Base-by-base conservation (phyloP, 2,888 invertebrate genomes). In the Rhagonycha lutea region DNA sequence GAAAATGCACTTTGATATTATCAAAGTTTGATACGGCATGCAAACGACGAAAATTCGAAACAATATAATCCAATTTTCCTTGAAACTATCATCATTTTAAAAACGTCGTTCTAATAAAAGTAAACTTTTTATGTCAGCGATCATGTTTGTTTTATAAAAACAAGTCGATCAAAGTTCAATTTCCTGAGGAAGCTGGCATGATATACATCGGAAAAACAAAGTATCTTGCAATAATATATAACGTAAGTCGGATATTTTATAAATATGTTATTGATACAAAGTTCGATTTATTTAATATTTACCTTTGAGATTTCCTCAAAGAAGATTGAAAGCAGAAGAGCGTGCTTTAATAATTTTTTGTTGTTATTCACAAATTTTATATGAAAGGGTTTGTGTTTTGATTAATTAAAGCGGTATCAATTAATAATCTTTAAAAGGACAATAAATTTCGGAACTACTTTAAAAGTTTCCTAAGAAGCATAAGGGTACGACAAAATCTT, bases 401-500 rank as follows among this genome's bases (percentile, higher is more conserved):
- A 65, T 65, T 65, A 65, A 65, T 65, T 12, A 18, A 24, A 8
- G 63, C 24, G 47, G n/a, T 47, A 24, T 65, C 63, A 65, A 65
- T 65, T 65, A 65, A 65, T 65, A 65, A 65, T 65, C 63, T 23
- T 65, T 65, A 24, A 65, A 65, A n/a, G 23, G 14, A 65, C 26
- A 65, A 65, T 65, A 24, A 65, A 65, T 65, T 65, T 24, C 5
- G 23, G 23, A 24, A 65, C 63, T 23, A 24, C 63, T 23, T 65
- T 24, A 65, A 65, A 24, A 24, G 23, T 65, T 65, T 65, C 12
- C 26, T n/a, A 65, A 23, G 24, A 65, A 65, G 24, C 26, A 24
- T 65, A 70, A 70, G 18, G 73, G 70, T 70, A 74, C 67, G 71
- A 70, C 68, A 70, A 63, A 74, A 68, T 74, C 68, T 68, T 69